Conservation (phyloP, 2,888 invertebrate species). For the Luffia ferchaultella region DNA sequence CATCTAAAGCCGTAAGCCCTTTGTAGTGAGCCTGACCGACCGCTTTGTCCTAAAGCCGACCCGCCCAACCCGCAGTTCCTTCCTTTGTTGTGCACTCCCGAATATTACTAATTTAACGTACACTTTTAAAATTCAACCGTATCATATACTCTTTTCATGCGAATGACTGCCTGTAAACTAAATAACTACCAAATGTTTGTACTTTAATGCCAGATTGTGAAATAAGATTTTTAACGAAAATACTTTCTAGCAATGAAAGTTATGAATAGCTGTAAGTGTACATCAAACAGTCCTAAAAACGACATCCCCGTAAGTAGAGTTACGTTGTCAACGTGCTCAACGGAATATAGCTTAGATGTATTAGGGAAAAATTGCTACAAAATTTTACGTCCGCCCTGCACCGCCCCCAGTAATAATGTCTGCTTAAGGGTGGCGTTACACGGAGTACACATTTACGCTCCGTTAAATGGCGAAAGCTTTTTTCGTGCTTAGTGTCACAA, state of each 20-base stretch:
- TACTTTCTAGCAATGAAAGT: background rate
- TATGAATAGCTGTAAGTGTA: background rate
- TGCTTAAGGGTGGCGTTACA: slow-evolving; percentile 62
- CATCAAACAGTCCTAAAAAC: background rate
- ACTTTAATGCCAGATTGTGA: too few species aligned
- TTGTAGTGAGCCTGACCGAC: slow-evolving; percentile 42
- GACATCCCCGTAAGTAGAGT: slow-evolving; percentile 24
- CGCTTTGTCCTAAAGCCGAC: slow-evolving; percentile 42
- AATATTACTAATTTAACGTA: slow-evolving; percentile 48
- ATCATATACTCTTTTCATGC: background rate
- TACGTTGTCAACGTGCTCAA: slow-evolving; percentile 49
- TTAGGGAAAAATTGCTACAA: slow-evolving; percentile 59
- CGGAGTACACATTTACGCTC: slow-evolving; percentile 64
- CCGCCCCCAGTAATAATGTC: slow-evolving; percentile 60
- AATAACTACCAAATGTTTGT: background rate
- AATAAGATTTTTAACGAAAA: too few species aligned
- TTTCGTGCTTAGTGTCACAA: slow-evolving; percentile 66
- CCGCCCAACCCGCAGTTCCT: slow-evolving; percentile 31
- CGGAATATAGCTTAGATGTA: slow-evolving; percentile 37
- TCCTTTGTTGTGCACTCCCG: slow-evolving; percentile 46
- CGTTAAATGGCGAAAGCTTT: slow-evolving; percentile 64
- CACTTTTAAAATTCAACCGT: slow-evolving; percentile 30
- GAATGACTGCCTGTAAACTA: background rate
- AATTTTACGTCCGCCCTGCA: slow-evolving; percentile 52
- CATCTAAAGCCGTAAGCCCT: slow-evolving; percentile 56